phyloP scores from a whole-genome alignment of 2,797 vertebrate genomes.

The Pseudotriccus pelzelni region DNA sequence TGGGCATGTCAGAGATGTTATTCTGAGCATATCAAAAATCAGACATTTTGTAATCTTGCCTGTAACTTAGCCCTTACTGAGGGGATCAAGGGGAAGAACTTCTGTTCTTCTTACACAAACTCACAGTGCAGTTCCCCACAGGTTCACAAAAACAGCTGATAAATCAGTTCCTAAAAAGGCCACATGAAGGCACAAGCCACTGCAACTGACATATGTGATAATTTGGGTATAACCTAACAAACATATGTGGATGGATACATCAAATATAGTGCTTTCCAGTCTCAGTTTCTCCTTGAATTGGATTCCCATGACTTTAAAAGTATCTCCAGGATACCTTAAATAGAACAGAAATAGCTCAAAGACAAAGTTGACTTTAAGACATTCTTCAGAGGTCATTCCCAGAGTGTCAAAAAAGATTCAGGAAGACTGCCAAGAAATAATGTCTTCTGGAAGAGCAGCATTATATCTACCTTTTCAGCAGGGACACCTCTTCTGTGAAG shows the following conservation, averaged over 20 bases:
- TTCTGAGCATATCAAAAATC: background rate
- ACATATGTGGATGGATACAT: background rate
- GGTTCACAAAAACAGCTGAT: background rate
- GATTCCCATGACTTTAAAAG: slow-evolving; percentile 25
- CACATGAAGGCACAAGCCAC: background rate
- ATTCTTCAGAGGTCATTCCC: slow-evolving; percentile 18
- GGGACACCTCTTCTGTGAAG: background rate
- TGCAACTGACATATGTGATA: background rate
- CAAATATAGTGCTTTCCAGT: background rate
- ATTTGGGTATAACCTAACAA: background rate
- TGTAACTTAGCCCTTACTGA: background rate
- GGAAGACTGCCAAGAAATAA: background rate
- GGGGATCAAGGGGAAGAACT: background rate
- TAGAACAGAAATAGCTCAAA: slow-evolving; percentile 41
- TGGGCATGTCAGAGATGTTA: background rate
- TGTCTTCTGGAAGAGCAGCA: background rate
- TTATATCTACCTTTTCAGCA: background rate
- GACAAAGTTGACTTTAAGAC: background rate
- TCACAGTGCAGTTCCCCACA: background rate
- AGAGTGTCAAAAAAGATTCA: background rate
- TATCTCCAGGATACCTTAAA: slow-evolving; percentile 29
- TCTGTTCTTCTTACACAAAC: background rate
- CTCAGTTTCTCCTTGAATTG: slow-evolving; percentile 33
- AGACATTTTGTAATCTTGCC: background rate
- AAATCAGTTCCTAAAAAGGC: background rate